These are phyloP conservation scores for Palythoa heliodiscus DNA, from an alignment of 92 coral and sea anemone species.

Conservation along the genomic window DNA sequence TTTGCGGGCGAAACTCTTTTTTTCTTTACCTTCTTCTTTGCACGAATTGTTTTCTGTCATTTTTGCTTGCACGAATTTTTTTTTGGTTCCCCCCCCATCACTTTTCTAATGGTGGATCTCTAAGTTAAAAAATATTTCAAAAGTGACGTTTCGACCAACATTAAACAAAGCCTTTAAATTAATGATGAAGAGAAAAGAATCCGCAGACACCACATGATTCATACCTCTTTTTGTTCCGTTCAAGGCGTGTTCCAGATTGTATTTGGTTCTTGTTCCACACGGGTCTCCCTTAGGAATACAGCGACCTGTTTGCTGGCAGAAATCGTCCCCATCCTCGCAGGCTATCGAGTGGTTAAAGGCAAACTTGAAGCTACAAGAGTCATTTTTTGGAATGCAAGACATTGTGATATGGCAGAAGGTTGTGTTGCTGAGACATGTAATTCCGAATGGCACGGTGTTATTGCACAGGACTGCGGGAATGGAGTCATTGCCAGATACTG, in stretches of 20 bases:
- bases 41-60: no score
- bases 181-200: no score
- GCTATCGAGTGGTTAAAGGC: constrained; percentile 11
- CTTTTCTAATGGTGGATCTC: no score
- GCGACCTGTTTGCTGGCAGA: constrained; percentile 24
- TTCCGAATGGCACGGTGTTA: constrained; percentile 13
- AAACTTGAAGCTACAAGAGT: constrained; percentile 8
- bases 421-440: constrained; percentile 6
- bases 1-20: no score
- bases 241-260: neutral
- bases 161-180: no score
- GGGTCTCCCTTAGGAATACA: neutral
- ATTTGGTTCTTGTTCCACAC: constrained; percentile 15
- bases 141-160: no score
- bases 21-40: no score
- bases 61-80: no score
- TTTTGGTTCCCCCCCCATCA: no score
- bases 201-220: neutral
- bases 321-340: constrained; percentile 7
- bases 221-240: constrained; percentile 35
- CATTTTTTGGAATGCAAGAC: constrained; percentile 16
- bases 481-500: constrained; percentile 13
- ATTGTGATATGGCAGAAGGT: constrained; percentile 29
- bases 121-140: no score
- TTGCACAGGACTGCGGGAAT: constrained; percentile 20